Evolutionary conservation across 2,113 vertebrate genomes (phyloP).

Genomic region (Anseranas semipalmata): DNA sequence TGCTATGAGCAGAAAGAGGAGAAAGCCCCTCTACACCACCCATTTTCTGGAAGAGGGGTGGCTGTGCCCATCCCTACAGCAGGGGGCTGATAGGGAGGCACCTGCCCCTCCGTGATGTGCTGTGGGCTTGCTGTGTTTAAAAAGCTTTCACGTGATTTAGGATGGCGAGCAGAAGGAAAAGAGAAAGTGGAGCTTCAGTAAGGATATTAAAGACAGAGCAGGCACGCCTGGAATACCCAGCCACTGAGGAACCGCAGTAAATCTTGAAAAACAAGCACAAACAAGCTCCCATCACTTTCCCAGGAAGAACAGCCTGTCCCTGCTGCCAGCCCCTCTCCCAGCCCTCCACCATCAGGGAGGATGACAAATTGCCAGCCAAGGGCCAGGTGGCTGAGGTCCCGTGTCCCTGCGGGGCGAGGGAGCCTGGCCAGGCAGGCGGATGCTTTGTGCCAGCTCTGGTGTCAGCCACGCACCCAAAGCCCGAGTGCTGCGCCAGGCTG

Average conservation of each 20-base stretch:
- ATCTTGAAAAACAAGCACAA: neutral
- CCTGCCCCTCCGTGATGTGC: neutral
- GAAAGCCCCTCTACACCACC: neutral
- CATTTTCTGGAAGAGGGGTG: neutral
- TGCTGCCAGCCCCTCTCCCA: neutral
- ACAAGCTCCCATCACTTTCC: neutral
- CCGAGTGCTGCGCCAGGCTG: neutral
- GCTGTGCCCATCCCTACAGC: neutral
- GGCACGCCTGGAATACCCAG: neutral
- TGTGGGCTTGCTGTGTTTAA: neutral
- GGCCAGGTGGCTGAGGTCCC: neutral
- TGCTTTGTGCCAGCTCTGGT: neutral
- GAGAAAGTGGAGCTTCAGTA: neutral
- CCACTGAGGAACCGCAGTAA: neutral
- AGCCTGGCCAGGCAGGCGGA: neutral
- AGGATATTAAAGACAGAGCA: slow-evolving; percentile 9
- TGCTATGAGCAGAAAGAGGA: neutral
- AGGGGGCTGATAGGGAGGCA: neutral
- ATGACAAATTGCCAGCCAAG: slow-evolving; percentile 13
- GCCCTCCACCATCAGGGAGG: neutral
- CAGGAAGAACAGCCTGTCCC: slow-evolving; percentile 30
- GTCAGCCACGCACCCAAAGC: neutral
- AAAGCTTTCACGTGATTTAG: neutral
- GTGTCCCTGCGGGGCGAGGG: neutral
- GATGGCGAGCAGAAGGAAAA: neutral